A percentile compares a stretch with the other conserved stretches of the same genome.
Evolutionary conservation across 2,797 vertebrate species (phyloP).

Genomic region (Clarias pachynema): DNA sequence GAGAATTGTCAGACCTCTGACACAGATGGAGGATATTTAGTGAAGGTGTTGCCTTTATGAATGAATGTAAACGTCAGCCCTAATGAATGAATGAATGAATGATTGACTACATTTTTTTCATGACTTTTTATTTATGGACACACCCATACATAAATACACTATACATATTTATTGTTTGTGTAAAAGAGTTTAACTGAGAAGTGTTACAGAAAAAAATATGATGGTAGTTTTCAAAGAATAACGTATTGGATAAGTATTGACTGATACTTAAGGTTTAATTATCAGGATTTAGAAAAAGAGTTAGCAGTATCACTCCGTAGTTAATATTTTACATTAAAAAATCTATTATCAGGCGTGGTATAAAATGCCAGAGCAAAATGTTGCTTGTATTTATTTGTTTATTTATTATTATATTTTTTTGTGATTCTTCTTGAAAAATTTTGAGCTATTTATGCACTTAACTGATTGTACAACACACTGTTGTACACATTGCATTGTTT

Average conservation of each 20-base stretch:
- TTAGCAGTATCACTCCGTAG: neutral
- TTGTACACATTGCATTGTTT: neutral
- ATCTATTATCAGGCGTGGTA: neutral
- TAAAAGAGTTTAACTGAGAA: neutral
- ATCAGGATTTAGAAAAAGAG: neutral
- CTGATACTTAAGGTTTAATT: neutral
- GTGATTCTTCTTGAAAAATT: neutral
- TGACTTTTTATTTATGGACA: neutral
- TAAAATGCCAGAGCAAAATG: neutral
- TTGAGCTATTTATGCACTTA: neutral
- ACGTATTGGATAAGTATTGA: neutral
- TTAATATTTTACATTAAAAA: neutral
- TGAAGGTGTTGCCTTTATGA: neutral
- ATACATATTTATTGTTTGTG: neutral
- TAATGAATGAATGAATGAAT: neutral
- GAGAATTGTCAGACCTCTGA: constrained; percentile 52
- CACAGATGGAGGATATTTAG: constrained; percentile 24
- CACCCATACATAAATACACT: neutral
- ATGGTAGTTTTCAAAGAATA: neutral
- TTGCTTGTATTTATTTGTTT: neutral
- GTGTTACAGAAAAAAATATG: neutral
- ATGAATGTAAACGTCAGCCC: neutral
- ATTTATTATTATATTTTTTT: neutral
- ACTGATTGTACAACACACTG: too few relatives aligned
- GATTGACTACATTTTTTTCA: neutral